These are phyloP conservation scores for Rhodinocichla rosea DNA, from an alignment of 2,113 vertebrate genomes.

Conservation along the genomic window DNA sequence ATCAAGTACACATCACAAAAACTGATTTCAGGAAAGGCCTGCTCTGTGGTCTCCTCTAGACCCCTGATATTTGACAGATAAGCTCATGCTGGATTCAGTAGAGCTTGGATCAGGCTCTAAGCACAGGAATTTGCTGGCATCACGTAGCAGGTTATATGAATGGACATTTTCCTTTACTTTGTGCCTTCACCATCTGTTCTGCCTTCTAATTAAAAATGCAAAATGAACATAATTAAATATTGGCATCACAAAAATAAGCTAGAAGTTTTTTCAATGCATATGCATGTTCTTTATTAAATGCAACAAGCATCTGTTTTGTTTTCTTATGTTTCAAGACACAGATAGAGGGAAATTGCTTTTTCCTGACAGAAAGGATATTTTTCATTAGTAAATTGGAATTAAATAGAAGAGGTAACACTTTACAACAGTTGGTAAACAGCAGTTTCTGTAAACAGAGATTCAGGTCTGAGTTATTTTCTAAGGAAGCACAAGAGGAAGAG, in stretches of 20 bases:
- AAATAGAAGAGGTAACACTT: constrained; percentile 22
- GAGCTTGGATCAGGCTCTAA: constrained; percentile 7
- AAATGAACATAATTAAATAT: constrained; percentile 72
- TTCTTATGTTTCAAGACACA: constrained; percentile 63
- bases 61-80: neutral
- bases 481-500: neutral
- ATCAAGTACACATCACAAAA: neutral
- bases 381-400: constrained; percentile 54
- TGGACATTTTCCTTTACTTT: constrained; percentile 44
- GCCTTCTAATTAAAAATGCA: constrained; percentile 70
- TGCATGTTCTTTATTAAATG: constrained; percentile 66
- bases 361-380: constrained; percentile 61
- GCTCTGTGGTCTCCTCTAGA: neutral
- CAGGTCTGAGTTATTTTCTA: neutral
- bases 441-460: constrained; percentile 13
- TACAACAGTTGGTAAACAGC: neutral
- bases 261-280: constrained; percentile 62
- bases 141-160: constrained; percentile 37
- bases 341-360: constrained; percentile 59
- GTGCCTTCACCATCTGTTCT: constrained; percentile 63
- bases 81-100: neutral
- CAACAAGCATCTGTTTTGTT: constrained; percentile 71
- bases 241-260: constrained; percentile 68
- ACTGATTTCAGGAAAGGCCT: neutral
- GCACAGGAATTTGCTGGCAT: constrained; percentile 11